These are phyloP conservation scores for Neoniphon sammara DNA, from an alignment of 2,797 vertebrate species.

Conservation along the genomic window DNA sequence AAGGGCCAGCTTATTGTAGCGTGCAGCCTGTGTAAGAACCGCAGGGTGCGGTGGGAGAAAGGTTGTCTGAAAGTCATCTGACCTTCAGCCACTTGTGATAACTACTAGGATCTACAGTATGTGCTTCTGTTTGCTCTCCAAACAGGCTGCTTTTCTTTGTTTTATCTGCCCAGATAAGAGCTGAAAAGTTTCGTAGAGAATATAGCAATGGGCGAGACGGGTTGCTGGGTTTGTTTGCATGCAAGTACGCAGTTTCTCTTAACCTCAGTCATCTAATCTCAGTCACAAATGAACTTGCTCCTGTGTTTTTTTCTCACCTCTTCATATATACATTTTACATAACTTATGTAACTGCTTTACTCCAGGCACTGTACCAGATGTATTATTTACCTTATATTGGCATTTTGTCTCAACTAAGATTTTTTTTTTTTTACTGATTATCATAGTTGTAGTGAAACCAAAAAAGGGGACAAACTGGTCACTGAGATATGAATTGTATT, in stretches of 20 bases:
- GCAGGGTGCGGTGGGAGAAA: slow-evolving; percentile 8
- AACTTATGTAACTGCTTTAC: slow-evolving; percentile 17
- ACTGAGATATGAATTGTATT: slow-evolving; percentile 29
- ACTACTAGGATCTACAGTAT: slow-evolving; percentile 23
- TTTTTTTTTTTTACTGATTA: slow-evolving; percentile 20
- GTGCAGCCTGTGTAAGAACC: background rate
- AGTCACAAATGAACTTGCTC: slow-evolving; percentile 4
- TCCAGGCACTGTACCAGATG: background rate
- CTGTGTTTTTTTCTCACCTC: slow-evolving; percentile 34
- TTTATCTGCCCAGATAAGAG: slow-evolving; percentile 64
- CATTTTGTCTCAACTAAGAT: slow-evolving; percentile 18
- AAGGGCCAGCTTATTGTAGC: slow-evolving; percentile 11
- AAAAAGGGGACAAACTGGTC: slow-evolving; percentile 48
- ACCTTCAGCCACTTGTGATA: slow-evolving; percentile 44
- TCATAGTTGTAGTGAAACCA: slow-evolving; percentile 57
- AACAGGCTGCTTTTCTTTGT: slow-evolving; percentile 39
- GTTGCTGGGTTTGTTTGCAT: slow-evolving; percentile 16
- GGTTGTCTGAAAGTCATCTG: slow-evolving; percentile 50
- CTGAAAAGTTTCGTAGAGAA: slow-evolving; percentile 46
- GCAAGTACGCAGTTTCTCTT: slow-evolving; percentile 35
- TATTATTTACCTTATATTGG: background rate
- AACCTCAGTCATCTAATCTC: slow-evolving; percentile 29
- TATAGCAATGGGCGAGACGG: slow-evolving; percentile 15
- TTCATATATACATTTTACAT: slow-evolving; percentile 37
- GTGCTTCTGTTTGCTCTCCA: slow-evolving; percentile 46